Percentiles rank a stretch among this genome's conserved stretches.
Conservation (phyloP, 2,888 invertebrate species). For the Pheosia gnoma region DNA sequence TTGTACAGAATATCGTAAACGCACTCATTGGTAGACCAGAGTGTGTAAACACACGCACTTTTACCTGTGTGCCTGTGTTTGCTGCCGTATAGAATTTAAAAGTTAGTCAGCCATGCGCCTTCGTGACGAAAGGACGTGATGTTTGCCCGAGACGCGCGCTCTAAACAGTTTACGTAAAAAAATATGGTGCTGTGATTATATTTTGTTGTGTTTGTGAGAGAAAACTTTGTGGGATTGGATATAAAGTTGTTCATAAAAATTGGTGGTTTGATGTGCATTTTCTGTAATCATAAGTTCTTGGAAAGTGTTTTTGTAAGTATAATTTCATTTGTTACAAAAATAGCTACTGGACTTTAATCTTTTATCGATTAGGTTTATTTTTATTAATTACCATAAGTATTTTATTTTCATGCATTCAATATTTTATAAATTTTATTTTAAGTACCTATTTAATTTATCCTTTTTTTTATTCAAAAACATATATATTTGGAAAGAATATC, state of each 20-base stretch:
- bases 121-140: neutral
- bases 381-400: no score
- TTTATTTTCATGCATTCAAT: no score
- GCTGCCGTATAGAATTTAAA: constrained; percentile 1
- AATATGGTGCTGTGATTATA: neutral
- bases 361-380: no score
- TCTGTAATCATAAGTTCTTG: neutral
- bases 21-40: neutral
- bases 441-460: no score
- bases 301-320: constrained; percentile 1
- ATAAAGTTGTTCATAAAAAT: neutral
- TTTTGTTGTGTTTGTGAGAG: constrained; percentile 6
- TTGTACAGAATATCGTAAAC: constrained; percentile 9
- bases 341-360: no score
- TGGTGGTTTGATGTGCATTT: neutral
- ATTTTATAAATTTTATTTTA: no score
- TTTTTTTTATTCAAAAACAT: no score
- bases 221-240: constrained; percentile 2
- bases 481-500: no score
- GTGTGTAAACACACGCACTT: constrained; percentile 5
- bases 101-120: constrained; percentile 3
- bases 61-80: neutral
- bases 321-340: no score
- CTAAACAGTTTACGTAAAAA: constrained; percentile 7
- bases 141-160: neutral